Evolutionary conservation across 2,113 vertebrate species (phyloP).

Genomic region (Equus przewalskii): DNA sequence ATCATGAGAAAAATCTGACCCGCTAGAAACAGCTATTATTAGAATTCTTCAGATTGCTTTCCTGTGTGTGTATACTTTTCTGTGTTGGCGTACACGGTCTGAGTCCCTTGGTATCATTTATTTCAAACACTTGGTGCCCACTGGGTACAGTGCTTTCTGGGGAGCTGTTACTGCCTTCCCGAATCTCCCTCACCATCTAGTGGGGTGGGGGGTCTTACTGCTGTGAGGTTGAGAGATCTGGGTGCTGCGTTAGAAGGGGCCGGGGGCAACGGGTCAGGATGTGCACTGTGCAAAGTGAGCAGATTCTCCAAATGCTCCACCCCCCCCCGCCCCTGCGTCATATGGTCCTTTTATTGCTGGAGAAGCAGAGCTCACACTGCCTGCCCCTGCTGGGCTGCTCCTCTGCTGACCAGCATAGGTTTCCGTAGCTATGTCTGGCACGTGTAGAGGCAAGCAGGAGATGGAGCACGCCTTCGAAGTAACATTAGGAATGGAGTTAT

Average conservation of each 20-base stretch:
- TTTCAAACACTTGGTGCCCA: not conserved
- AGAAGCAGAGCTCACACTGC: not conserved
- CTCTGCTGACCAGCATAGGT: not conserved
- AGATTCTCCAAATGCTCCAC: not conserved
- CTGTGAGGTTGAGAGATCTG: not conserved
- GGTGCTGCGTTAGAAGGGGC: not conserved
- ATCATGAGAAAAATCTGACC: not conserved
- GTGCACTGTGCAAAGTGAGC: rapidly evolving
- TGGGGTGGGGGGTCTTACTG: not conserved
- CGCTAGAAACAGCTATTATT: not conserved
- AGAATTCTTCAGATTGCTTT: not conserved
- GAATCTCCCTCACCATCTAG: not conserved
- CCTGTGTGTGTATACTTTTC: no score
- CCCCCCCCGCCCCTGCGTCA: no score
- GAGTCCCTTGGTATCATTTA: not conserved
- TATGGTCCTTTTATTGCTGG: not conserved
- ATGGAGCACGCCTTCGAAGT: not conserved
- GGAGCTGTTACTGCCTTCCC: not conserved
- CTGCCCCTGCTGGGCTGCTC: not conserved
- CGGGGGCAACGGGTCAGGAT: not conserved
- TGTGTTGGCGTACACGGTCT: not conserved
- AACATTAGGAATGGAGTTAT: not conserved
- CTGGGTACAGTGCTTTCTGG: not conserved
- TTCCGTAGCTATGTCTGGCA: not conserved
- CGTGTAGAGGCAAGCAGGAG: not conserved